Evolutionary conservation across 2,113 vertebrate genomes (phyloP).

Genomic region (Campylomormyrus numenius): DNA sequence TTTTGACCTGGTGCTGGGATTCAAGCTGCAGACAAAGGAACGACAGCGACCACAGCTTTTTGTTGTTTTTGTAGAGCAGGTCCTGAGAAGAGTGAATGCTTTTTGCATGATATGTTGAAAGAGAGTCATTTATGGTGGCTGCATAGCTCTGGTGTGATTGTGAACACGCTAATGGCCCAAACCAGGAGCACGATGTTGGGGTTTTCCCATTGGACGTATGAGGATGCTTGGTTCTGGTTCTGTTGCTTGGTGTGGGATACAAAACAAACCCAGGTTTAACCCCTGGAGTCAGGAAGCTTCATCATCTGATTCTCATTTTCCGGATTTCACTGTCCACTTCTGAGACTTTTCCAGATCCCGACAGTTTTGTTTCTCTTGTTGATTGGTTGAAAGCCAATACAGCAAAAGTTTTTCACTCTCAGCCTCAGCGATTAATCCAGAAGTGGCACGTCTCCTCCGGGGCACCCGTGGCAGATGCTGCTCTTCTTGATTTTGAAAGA

Average conservation of each 20-base stretch:
- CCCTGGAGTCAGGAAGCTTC: not conserved
- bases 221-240: not conserved
- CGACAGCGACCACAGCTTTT: not conserved
- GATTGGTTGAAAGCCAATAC: not conserved
- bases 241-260: not conserved
- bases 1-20: not conserved
- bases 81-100: not conserved
- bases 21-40: not conserved
- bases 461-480: not conserved
- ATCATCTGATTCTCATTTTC: not conserved
- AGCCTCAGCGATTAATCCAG: not conserved
- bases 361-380: not conserved
- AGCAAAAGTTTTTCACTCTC: slow-evolving; percentile 8
- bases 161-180: not conserved
- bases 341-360: not conserved
- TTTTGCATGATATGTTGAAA: not conserved
- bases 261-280: not conserved
- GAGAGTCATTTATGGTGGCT: not conserved
- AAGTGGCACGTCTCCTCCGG: not conserved
- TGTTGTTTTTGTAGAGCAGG: not conserved
- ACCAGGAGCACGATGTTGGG: not conserved
- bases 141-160: not conserved
- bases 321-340: no score
- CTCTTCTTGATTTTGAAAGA: not conserved
- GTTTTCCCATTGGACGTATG: not conserved